Evolutionary conservation across 1,140 invertebrate species (phyloP).

Genomic region (Ephestia elutella): DNA sequence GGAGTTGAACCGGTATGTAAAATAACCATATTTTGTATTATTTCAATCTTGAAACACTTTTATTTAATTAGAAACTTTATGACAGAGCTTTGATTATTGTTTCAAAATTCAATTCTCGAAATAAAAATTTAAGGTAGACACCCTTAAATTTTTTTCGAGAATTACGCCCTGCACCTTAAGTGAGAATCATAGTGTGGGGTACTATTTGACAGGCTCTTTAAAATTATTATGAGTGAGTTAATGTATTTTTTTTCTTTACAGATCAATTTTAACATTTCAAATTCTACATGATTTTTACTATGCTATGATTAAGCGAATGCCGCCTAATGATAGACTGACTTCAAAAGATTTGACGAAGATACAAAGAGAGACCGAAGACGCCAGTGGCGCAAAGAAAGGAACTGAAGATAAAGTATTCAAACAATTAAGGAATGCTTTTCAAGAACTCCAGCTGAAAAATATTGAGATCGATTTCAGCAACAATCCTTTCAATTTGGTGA

Average conservation of each 20-base stretch:
- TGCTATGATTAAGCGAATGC: conserved; percentile 59
- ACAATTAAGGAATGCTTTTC: conserved; percentile 45
- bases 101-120: too few relatives aligned
- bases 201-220: too few relatives aligned
- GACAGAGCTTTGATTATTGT: too few relatives aligned
- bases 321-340: conserved; percentile 47
- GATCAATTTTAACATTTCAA: conserved; percentile 65
- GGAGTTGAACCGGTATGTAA: conserved; percentile 73
- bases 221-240: too few relatives aligned
- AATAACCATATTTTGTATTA: too few relatives aligned
- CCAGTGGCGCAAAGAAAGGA: conserved; percentile 42
- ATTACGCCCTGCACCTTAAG: too few relatives aligned
- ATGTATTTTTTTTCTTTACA: conserved; percentile 38
- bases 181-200: too few relatives aligned
- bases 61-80: too few relatives aligned
- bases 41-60: too few relatives aligned
- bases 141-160: too few relatives aligned
- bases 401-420: conserved; percentile 57
- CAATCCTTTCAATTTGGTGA: conserved; percentile 56
- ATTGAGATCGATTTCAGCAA: conserved; percentile 59
- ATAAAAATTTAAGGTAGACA: too few relatives aligned
- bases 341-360: conserved; percentile 60
- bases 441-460: conserved; percentile 54
- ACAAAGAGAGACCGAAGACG: conserved; percentile 44
- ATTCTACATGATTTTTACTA: conserved; percentile 75